Conservation (phyloP, 2,113 vertebrate species). For the Mystacornis crossleyi region DNA sequence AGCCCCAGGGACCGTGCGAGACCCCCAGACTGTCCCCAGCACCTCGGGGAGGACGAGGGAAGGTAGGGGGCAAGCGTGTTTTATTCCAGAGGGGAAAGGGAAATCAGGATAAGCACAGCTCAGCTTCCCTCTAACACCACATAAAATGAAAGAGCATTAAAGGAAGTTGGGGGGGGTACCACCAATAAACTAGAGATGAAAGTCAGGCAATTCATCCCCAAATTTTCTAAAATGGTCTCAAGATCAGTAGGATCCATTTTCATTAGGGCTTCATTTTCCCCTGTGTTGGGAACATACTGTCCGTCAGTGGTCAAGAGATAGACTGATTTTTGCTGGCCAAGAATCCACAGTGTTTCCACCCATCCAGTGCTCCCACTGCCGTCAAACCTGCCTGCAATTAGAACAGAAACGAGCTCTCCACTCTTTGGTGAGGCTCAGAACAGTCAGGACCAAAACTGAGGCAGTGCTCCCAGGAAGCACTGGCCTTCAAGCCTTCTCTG, state of each 20-base stretch:
- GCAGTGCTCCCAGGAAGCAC: not conserved
- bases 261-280: not conserved
- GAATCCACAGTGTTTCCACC: not conserved
- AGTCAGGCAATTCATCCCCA: not conserved
- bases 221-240: not conserved
- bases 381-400: not conserved
- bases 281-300: not conserved
- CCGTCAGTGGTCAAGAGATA: not conserved
- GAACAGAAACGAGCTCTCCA: not conserved
- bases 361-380: not conserved
- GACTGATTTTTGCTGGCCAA: not conserved
- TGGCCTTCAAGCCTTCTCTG: not conserved
- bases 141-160: not conserved
- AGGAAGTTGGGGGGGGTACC: fast-evolving
- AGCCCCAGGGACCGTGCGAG: fast-evolving
- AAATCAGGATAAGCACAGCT: not conserved
- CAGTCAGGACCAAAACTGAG: not conserved
- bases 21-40: not conserved
- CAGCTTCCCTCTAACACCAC: not conserved
- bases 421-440: not conserved
- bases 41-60: not conserved
- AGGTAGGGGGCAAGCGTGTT: not conserved
- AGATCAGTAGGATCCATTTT: not conserved
- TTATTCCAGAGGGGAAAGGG: not conserved
- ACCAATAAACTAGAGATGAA: not conserved